These are phyloP conservation scores for Drosophila flavopinicola DNA, from an alignment of 2,888 invertebrate species.

Conservation along the genomic window DNA sequence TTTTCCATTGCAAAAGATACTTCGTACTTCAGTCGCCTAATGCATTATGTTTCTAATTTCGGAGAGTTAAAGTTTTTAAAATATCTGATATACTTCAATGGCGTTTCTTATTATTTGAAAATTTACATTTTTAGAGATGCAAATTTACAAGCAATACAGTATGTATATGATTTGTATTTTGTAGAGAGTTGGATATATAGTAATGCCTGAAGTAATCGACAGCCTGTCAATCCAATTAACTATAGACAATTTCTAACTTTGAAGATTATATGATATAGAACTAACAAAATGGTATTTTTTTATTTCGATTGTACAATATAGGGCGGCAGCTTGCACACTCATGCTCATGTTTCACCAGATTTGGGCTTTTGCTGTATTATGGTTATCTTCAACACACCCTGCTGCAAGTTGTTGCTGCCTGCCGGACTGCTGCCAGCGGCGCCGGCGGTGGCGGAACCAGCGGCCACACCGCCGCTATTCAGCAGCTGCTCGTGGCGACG, in stretches of 20 bases:
- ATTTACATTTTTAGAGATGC: background rate
- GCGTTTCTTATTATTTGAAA: background rate
- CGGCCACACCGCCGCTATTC: conserved; percentile 55
- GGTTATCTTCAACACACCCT: conserved; percentile 66
- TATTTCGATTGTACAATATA: conserved; percentile 26
- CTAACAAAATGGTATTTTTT: background rate
- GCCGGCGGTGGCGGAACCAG: conserved; percentile 6
- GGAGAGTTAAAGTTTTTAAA: too few species aligned
- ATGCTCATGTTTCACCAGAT: conserved; percentile 3
- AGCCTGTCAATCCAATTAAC: too few species aligned
- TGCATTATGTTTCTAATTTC: too few species aligned
- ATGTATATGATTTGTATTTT: too few species aligned
- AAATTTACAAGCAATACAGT: too few species aligned
- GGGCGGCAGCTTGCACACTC: conserved; percentile 13
- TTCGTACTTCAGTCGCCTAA: too few species aligned
- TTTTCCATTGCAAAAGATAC: too few species aligned
- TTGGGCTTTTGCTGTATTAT: conserved; percentile 35
- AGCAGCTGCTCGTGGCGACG: conserved; percentile 80
- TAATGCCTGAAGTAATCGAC: too few species aligned
- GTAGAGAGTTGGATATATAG: too few species aligned
- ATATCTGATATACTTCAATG: too few species aligned
- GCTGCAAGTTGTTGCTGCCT: conserved; percentile 43
- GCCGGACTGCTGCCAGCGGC: background rate
- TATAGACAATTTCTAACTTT: background rate
- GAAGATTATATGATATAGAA: background rate